Evolutionary conservation across 2,113 vertebrate genomes (phyloP), one percentile per base, ranked within the genome.

Genomic region (Rynchops niger): DNA sequence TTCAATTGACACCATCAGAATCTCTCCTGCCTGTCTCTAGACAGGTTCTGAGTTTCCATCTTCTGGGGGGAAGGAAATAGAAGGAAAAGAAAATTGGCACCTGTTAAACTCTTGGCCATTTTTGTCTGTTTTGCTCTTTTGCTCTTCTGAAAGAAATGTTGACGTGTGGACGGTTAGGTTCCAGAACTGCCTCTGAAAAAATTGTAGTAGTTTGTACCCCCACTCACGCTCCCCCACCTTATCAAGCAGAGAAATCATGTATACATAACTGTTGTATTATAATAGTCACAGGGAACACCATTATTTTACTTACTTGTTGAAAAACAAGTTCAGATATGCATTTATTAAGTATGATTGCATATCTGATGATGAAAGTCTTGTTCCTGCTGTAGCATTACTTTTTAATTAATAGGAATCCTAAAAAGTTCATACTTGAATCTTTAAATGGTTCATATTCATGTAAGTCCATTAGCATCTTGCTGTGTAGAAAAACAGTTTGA

Each of bases 401-500:
- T 84, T 49, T 69, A 83, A 63, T 86, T 83, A 38, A 30, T 71
- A 29, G n/a, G 42, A 87, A 56, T 93, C 52, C 15, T 66, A n/a
- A 82, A 36, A 76, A 53, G 25, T n/a, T 5, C 2, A 4, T 73
- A 23, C 30, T 72, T 21, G 17, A 66, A 20, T 72, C 17, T 62
- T 3, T 30, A 18, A 15, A 36, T 72, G 53, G 73, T 70, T 95
- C 50, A 21, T 91, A 30, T 95, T 89, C 76, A 21, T 89, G 36
- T 53, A 40, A 61, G 80, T 66, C 91, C 86, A 38, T 95, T 89
- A 92, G 85, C 78, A 89, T 95, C 50, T 88, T 81, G 81, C 78
- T 87, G 93, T 91, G 93, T 72, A 72, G 86, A 73, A 80, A 77
- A 95, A 70, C 82, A 86, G 94, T 95, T 84, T 97, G 96, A 97